phyloP scores from a whole-genome alignment of 2,113 vertebrate genomes.

The Zeus faber region DNA sequence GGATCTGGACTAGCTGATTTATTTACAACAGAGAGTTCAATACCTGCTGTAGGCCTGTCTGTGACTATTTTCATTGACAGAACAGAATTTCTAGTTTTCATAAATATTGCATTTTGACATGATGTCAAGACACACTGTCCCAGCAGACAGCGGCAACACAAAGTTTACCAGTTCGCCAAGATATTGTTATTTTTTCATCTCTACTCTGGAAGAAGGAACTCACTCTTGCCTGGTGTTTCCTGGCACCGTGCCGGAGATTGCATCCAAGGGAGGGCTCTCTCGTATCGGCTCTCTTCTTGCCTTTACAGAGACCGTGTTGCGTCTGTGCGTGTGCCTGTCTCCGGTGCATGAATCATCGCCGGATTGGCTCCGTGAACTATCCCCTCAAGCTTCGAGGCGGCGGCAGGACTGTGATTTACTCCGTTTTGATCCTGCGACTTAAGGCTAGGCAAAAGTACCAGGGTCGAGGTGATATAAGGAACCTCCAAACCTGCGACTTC shows the following conservation, averaged over 20 bases:
- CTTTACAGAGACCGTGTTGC: neutral
- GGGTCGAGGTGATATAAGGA: constrained; percentile 19
- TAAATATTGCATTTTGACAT: constrained; percentile 54
- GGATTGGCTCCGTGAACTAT: constrained; percentile 4
- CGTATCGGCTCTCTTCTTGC: no score
- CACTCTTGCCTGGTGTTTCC: no score
- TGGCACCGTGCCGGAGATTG: constrained; percentile 1
- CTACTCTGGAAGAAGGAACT: no score
- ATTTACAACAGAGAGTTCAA: constrained; percentile 39
- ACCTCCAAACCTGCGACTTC: neutral
- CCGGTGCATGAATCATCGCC: constrained; percentile 1
- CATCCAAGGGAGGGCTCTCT: no score
- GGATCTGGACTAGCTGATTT: constrained; percentile 26
- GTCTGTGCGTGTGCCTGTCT: constrained; percentile 1
- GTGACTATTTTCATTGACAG: constrained; percentile 35
- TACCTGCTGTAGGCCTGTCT: constrained; percentile 27
- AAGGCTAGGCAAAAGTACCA: neutral
- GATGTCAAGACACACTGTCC: constrained; percentile 25
- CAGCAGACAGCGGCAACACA: constrained; percentile 4
- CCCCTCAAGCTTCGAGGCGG: neutral
- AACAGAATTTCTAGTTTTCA: constrained; percentile 43
- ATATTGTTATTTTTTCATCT: constrained; percentile 10
- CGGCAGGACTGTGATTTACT: constrained; percentile 20
- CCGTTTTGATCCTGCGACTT: constrained; percentile 10
- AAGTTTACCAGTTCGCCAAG: constrained; percentile 26